Conservation (phyloP, 2,113 vertebrate genomes). For the Cavia porcellus region DNA sequence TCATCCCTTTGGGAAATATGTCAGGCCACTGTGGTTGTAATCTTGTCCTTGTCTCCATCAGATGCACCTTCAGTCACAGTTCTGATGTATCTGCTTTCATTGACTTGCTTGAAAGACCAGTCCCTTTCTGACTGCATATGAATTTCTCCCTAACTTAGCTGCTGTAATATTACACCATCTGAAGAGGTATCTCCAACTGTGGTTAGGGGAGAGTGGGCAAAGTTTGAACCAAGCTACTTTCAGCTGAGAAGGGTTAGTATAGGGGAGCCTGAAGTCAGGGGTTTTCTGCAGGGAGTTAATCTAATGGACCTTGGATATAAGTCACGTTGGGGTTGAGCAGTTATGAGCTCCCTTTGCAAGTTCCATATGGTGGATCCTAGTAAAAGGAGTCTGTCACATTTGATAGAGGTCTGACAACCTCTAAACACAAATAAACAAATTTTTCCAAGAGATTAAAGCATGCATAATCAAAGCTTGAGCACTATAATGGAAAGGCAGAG, state of each 20-base stretch:
- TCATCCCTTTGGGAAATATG: background rate
- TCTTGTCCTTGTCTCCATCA: background rate
- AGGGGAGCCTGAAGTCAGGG: background rate
- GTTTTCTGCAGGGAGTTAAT: background rate
- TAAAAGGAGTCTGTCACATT: background rate
- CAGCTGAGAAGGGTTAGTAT: background rate
- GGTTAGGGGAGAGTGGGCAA: background rate
- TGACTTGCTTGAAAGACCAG: background rate
- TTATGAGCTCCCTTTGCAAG: background rate
- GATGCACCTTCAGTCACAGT: background rate
- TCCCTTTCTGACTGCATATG: background rate
- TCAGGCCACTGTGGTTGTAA: background rate
- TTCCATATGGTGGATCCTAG: background rate
- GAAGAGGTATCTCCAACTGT: background rate
- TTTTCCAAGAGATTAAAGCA: background rate
- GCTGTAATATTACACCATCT: background rate
- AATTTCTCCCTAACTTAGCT: background rate
- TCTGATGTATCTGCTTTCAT: background rate
- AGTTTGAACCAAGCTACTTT: background rate
- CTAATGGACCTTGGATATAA: background rate
- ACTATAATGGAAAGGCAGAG: background rate
- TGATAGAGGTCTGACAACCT: background rate
- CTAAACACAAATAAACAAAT: background rate
- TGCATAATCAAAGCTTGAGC: background rate
- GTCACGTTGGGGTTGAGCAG: background rate